Evolutionary conservation across 2,888 invertebrate genomes (phyloP), one percentile per base, ranked within the genome.

Genomic region (Chalcis sispes): DNA sequence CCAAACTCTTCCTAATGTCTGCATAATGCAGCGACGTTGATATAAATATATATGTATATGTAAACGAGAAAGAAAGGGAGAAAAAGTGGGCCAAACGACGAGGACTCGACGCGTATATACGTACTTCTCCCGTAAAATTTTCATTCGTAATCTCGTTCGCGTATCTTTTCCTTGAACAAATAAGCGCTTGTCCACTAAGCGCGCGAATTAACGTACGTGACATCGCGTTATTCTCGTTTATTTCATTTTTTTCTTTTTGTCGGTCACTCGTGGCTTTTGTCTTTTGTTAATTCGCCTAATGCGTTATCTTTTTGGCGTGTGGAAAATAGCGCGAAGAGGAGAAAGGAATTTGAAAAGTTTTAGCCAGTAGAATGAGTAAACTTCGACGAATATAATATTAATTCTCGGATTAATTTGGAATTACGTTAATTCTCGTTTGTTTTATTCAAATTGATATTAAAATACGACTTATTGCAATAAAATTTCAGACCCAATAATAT

Each of bases 61-160:
- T n/a, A n/a, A 13, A 7, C 29, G 62, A n/a, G 42, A 52, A 70
- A 62, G 27, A 56, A 61, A 23, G 46, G n/a, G 48, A 8, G 25
- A 20, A 23, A 62, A 75, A 71, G 66, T 71, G 65, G 64, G 46
- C 69, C 62, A 67, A 54, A 29, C 8, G 32, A 13, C 23, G 8
- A n/a, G 15, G 10, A 0, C 8, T n/a, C n/a, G n/a, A n/a, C n/a
- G n/a, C n/a, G n/a, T n/a, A n/a, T n/a, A n/a, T n/a, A n/a, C n/a
- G n/a, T n/a, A n/a, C n/a, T n/a, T n/a, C n/a, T n/a, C 67, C 70
- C 66, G 64, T 77, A 59, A 69, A 72, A 42, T 77, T 77, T 70
- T 73, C 52, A 70, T 73, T n/a, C 50, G 69, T 69, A 72, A 72
- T 69, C 56, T 18, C 66, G 32, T 54, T 61, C 62, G 61, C 48